Evolutionary conservation across 2,888 invertebrate genomes (phyloP).

Genomic region (Eristalis pertinax): DNA sequence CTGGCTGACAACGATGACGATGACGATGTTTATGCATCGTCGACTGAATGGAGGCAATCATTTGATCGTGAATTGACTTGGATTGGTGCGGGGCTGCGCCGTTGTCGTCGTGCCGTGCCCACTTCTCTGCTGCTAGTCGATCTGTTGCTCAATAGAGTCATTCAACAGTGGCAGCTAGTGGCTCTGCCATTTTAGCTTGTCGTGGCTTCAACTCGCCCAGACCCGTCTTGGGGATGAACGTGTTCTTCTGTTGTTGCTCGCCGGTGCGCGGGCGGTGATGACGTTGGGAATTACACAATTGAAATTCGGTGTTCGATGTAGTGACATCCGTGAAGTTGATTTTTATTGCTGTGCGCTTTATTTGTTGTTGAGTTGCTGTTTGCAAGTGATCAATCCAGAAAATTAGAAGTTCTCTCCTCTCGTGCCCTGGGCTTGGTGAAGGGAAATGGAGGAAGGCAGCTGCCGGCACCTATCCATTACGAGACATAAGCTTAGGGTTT

Average conservation of each 20-base stretch:
- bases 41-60: constrained; percentile 69
- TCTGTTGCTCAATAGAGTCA: constrained; percentile 65
- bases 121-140: constrained; percentile 8
- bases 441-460: constrained; percentile 3
- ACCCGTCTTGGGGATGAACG: neutral
- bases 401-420: constrained; percentile 53
- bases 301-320: constrained; percentile 60
- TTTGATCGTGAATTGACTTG: constrained; percentile 63
- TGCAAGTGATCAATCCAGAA: constrained; percentile 61
- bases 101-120: constrained; percentile 24
- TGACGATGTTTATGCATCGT: constrained; percentile 65
- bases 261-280: neutral
- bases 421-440: neutral
- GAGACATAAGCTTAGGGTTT: constrained; percentile 9
- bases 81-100: constrained; percentile 24
- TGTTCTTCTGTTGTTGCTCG: constrained; percentile 2
- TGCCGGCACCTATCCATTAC: neutral
- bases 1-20: constrained; percentile 30
- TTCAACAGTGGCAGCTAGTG: constrained; percentile 60
- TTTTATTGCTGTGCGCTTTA: constrained; percentile 68
- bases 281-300: constrained; percentile 57
- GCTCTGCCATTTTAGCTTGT: constrained; percentile 7
- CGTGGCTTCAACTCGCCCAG: neutral
- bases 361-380: constrained; percentile 68
- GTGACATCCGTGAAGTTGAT: constrained; percentile 68